Evolutionary conservation across 2,888 invertebrate species (phyloP).

Genomic region (Lysandra coridon): DNA sequence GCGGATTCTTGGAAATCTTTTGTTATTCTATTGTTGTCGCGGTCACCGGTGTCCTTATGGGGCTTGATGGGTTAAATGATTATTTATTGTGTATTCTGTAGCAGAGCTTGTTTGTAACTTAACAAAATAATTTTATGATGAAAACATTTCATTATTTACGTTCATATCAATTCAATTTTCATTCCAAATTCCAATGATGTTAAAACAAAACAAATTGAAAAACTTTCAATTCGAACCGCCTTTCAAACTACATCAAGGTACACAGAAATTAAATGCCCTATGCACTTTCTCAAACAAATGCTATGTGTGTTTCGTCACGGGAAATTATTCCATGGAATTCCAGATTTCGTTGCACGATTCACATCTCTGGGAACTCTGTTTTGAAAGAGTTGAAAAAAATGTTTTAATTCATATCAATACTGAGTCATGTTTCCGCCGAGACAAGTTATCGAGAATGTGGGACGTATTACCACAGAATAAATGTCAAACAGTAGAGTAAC

Average conservation of each 20-base stretch:
- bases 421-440: constrained; percentile 69
- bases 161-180: not conserved
- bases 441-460: constrained; percentile 72
- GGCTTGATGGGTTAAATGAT: too few species aligned
- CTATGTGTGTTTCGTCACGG: constrained; percentile 62
- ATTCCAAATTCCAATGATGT: not conserved
- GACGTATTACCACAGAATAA: constrained; percentile 51
- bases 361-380: constrained; percentile 41
- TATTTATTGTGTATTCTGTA: too few species aligned
- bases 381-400: constrained; percentile 15
- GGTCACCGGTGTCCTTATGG: too few species aligned
- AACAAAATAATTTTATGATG: not conserved
- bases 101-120: too few species aligned
- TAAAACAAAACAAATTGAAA: not conserved
- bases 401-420: constrained; percentile 47
- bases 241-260: not conserved
- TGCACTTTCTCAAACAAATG: constrained; percentile 32
- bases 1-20: too few species aligned
- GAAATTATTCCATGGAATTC: constrained; percentile 47
- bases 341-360: constrained; percentile 34
- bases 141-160: not conserved
- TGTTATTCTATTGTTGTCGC: too few species aligned
- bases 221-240: not conserved
- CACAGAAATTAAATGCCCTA: constrained; percentile 2
- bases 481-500: not conserved